Evolutionary conservation across 1,140 invertebrate species (phyloP).

Genomic region (Vollenhovia emeryi): DNA sequence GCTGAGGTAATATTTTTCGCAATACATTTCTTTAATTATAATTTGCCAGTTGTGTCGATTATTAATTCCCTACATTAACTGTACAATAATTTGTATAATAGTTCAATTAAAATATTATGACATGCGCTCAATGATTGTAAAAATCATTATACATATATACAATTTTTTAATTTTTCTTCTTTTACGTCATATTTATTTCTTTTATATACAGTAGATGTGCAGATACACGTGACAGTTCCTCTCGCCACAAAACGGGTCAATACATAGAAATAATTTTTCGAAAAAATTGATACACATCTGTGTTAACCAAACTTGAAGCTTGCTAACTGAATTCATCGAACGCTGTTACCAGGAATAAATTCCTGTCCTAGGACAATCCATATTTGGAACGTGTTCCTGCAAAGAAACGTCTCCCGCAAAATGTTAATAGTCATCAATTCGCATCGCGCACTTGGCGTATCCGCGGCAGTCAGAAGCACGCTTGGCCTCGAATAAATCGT

Average conservation of each 20-base stretch:
- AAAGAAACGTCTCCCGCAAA: background rate
- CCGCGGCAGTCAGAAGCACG: conserved; percentile 42
- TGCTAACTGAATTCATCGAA: background rate
- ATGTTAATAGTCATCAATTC: conserved; percentile 48
- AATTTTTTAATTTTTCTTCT: too few species aligned
- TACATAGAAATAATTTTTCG: background rate
- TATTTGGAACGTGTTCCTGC: background rate
- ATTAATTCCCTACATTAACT: too few species aligned
- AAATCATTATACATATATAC: background rate
- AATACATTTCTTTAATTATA: too few species aligned
- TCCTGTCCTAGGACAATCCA: background rate
- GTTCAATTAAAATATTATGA: background rate
- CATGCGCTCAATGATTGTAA: background rate
- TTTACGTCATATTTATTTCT: too few species aligned
- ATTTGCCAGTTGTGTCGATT: too few species aligned
- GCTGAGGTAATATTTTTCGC: too few species aligned
- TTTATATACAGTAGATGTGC: background rate
- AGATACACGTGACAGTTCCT: background rate
- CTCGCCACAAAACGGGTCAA: background rate
- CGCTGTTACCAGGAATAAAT: conserved; percentile 5
- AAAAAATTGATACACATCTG: background rate
- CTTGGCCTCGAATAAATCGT: conserved; percentile 46
- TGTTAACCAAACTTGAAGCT: conserved; percentile 16
- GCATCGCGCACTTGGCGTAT: conserved; percentile 23
- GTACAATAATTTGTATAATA: too few species aligned